Evolutionary conservation across 2,888 invertebrate genomes (phyloP).

Genomic region (Gasteruption jaculator): DNA sequence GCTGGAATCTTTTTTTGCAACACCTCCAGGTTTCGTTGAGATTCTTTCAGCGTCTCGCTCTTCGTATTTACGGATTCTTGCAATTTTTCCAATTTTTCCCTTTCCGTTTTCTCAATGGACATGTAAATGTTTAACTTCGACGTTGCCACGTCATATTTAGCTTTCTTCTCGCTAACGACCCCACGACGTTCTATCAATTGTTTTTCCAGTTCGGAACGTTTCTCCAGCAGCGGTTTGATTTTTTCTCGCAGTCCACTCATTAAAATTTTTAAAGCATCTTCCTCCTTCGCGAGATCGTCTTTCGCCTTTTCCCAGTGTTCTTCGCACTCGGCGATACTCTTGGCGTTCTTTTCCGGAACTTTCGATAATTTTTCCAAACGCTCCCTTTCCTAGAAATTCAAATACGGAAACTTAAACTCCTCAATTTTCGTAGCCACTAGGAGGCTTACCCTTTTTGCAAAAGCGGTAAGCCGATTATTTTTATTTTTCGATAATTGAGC

Average conservation of each 20-base stretch:
- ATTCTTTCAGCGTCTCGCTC: slow-evolving; percentile 52
- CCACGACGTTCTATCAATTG: slow-evolving; percentile 67
- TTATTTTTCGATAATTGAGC: too few species aligned
- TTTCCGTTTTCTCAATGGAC: slow-evolving; percentile 59
- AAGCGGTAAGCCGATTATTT: too few species aligned
- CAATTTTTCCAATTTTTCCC: slow-evolving; percentile 61
- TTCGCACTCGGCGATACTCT: slow-evolving; percentile 67
- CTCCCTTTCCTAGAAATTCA: slow-evolving; percentile 55
- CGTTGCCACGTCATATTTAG: slow-evolving; percentile 62
- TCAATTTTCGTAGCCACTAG: too few species aligned
- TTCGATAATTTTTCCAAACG: slow-evolving; percentile 64
- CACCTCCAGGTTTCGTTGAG: slow-evolving; percentile 42
- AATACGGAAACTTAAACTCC: slow-evolving; percentile 1
- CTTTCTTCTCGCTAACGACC: slow-evolving; percentile 68
- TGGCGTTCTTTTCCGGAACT: slow-evolving; percentile 70
- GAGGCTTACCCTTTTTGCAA: too few species aligned
- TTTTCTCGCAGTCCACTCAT: slow-evolving; percentile 56
- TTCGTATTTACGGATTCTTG: slow-evolving; percentile 56
- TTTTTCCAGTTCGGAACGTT: slow-evolving; percentile 66
- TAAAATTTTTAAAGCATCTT: slow-evolving; percentile 51
- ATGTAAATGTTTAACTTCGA: slow-evolving; percentile 74
- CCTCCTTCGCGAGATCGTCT: slow-evolving; percentile 54
- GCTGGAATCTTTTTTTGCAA: slow-evolving; percentile 55
- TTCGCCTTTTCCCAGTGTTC: slow-evolving; percentile 55
- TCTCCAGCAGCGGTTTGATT: slow-evolving; percentile 63